These are phyloP conservation scores for Drosophila guanche DNA, from an alignment of 1,140 invertebrate genomes.

Conservation along the genomic window DNA sequence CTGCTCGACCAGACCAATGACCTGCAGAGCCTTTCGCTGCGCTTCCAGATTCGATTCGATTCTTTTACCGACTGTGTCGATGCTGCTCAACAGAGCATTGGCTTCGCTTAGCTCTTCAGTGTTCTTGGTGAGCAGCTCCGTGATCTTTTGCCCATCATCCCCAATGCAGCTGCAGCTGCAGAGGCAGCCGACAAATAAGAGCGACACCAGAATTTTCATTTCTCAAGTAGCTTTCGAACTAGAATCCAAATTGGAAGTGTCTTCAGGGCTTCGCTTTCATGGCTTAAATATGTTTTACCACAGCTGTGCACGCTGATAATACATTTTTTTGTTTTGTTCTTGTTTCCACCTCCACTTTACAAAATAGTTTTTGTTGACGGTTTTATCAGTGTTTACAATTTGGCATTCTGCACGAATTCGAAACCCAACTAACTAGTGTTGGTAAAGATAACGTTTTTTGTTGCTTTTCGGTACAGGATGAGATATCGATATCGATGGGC, in stretches of 20 bases:
- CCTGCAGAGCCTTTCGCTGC: slow-evolving; percentile 36
- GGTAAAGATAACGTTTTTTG: slow-evolving; percentile 33
- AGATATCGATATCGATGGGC: slow-evolving; percentile 27
- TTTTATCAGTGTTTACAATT: slow-evolving; percentile 16
- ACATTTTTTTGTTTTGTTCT: slow-evolving; percentile 13
- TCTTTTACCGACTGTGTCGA: slow-evolving; percentile 29
- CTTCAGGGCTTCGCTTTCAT: not conserved
- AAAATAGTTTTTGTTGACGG: slow-evolving; percentile 1
- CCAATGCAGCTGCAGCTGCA: slow-evolving; percentile 1
- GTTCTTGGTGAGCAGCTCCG: slow-evolving; percentile 28
- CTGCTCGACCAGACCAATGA: slow-evolving; percentile 29
- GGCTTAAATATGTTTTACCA: slow-evolving; percentile 52
- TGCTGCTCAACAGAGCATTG: slow-evolving; percentile 24
- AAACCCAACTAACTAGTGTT: slow-evolving; percentile 21
- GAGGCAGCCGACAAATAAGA: slow-evolving; percentile 34
- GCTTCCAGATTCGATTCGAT: slow-evolving; percentile 33
- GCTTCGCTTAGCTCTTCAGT: slow-evolving; percentile 41
- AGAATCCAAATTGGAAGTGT: slow-evolving; percentile 37
- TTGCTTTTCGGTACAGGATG: slow-evolving; percentile 4
- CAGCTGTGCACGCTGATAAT: slow-evolving; percentile 48
- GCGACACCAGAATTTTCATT: slow-evolving; percentile 38
- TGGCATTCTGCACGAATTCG: slow-evolving; percentile 52
- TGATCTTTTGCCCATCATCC: slow-evolving; percentile 12
- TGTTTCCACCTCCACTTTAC: not conserved
- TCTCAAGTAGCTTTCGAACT: slow-evolving; percentile 24